A percentile compares a stretch with the other conserved stretches of the same genome.
Conservation (phyloP, 2,797 vertebrate species). For the Notoglanidium macrostoma region DNA sequence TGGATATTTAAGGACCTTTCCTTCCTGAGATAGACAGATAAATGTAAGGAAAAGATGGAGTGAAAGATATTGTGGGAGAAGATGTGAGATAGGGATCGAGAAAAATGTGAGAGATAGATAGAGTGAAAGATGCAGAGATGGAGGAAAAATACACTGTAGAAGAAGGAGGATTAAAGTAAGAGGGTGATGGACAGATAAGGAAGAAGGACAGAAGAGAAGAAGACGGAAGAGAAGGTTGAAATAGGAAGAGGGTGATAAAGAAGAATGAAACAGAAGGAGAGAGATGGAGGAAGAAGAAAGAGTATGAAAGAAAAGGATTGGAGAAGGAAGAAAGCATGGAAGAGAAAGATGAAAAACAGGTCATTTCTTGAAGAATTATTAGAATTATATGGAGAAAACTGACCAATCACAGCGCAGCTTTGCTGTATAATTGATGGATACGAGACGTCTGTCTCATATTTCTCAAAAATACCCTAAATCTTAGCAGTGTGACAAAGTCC, state of each 20-base stretch:
- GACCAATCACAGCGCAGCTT: neutral
- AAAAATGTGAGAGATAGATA: neutral
- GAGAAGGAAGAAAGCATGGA: neutral
- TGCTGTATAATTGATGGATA: neutral
- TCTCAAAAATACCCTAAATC: neutral
- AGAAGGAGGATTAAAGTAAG: neutral
- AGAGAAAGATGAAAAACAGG: neutral
- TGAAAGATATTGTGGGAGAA: neutral
- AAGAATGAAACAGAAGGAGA: neutral
- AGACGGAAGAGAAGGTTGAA: conserved; percentile 11
- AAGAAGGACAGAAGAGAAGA: neutral
- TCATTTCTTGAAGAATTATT: neutral
- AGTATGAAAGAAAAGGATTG: neutral
- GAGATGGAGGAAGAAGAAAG: neutral
- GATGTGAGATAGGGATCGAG: neutral
- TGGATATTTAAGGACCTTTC: conserved; percentile 1
- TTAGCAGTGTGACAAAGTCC: neutral
- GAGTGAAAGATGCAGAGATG: neutral
- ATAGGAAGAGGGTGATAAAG: neutral
- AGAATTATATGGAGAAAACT: neutral
- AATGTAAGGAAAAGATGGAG: neutral
- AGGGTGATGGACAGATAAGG: neutral
- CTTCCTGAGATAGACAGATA: neutral
- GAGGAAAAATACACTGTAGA: neutral
- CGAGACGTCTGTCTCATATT: neutral